A percentile compares a stretch with the other conserved stretches of the same genome.
Conservation (phyloP, 2,888 invertebrate species). For the Nomada lathburiana region DNA sequence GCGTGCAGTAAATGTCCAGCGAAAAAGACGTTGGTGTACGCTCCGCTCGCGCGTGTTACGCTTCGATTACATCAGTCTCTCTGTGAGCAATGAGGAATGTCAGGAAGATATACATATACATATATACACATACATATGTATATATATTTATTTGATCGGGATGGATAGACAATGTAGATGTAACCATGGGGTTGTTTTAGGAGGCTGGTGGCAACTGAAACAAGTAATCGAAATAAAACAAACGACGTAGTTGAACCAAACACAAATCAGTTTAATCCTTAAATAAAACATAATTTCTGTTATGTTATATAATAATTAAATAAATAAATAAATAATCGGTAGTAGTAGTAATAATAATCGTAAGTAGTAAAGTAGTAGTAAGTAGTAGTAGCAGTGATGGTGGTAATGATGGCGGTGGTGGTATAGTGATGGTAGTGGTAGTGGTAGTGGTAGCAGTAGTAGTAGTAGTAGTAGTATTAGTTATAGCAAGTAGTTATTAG, state of each 20-base stretch:
- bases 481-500: slow-evolving; percentile 46
- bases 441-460: slow-evolving; percentile 66
- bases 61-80: slow-evolving; percentile 26
- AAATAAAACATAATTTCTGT: slow-evolving; percentile 84
- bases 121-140: neutral
- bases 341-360: slow-evolving; percentile 74
- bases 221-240: slow-evolving; percentile 80
- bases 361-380: slow-evolving; percentile 69
- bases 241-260: slow-evolving; percentile 83
- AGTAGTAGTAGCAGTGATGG: slow-evolving; percentile 73
- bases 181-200: slow-evolving; percentile 36
- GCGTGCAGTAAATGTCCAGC: slow-evolving; percentile 30
- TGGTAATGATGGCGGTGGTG: slow-evolving; percentile 64
- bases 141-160: neutral
- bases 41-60: slow-evolving; percentile 9
- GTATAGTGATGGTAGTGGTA: slow-evolving; percentile 52
- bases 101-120: neutral
- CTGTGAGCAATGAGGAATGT: slow-evolving; percentile 27
- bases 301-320: slow-evolving; percentile 83
- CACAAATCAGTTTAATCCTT: slow-evolving; percentile 85
- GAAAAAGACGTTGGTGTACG: slow-evolving; percentile 13
- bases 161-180: slow-evolving; percentile 29
- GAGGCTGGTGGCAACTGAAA: slow-evolving; percentile 76
- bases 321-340: slow-evolving; percentile 84
- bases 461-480: slow-evolving; percentile 68